Evolutionary conservation across 2,888 invertebrate species (phyloP).

Genomic region (Drosophila quasianomalipes): DNA sequence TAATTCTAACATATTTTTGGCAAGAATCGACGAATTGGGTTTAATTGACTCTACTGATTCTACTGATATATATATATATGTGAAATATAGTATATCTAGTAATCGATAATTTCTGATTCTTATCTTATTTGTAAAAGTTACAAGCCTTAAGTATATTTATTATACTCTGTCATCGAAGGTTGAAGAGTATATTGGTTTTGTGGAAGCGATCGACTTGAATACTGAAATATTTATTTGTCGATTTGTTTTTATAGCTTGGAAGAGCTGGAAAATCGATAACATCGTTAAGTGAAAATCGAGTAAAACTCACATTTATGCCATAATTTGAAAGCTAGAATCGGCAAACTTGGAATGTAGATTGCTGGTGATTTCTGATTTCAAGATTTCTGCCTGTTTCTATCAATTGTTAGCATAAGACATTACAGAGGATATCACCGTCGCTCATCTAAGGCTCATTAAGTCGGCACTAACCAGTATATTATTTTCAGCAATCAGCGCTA

Average conservation of each 20-base stretch:
- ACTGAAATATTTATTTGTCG: background rate
- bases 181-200: background rate
- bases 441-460: background rate
- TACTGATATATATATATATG: background rate
- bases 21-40: background rate
- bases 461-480: conserved; percentile 6
- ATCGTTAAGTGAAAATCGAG: background rate
- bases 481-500: conserved; percentile 41
- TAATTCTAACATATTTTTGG: background rate
- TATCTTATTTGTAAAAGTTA: background rate
- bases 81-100: background rate
- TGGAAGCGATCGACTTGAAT: background rate
- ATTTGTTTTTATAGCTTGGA: background rate
- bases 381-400: background rate
- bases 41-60: too few relatives aligned
- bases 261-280: background rate
- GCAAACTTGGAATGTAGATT: too few relatives aligned
- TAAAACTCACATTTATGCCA: background rate
- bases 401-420: background rate
- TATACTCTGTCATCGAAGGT: background rate
- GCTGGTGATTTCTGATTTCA: too few relatives aligned
- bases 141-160: background rate
- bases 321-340: background rate
- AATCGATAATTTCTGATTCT: background rate
- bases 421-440: conserved; percentile 11